These are phyloP conservation scores for Oryzias javanicus DNA, from an alignment of 2,113 vertebrate genomes.

Conservation along the genomic window DNA sequence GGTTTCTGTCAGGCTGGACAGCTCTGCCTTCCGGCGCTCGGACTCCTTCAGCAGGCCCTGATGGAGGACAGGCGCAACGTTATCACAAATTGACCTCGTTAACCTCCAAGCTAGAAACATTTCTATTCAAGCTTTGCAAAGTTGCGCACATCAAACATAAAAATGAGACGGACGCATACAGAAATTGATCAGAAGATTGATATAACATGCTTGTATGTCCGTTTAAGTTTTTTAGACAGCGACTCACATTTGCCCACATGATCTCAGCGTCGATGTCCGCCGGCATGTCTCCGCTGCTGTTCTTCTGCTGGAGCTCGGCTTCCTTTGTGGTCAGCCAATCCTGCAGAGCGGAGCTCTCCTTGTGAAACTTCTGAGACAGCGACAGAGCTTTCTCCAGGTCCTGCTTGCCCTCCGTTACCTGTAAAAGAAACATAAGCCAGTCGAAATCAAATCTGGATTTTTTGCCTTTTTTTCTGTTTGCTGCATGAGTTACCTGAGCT, in stretches of 20 bases:
- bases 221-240: background rate
- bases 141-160: too few relatives aligned
- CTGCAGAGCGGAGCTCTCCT: constrained; percentile 81
- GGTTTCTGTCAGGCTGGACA: constrained; percentile 84
- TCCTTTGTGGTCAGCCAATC: constrained; percentile 87
- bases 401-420: constrained; percentile 97
- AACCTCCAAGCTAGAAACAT: too few relatives aligned
- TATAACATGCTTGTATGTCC: background rate
- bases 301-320: constrained; percentile 84
- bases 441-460: too few relatives aligned
- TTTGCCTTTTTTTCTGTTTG: too few relatives aligned
- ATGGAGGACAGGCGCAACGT: background rate
- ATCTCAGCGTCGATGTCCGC: constrained; percentile 89
- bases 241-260: constrained; percentile 90
- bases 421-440: constrained; percentile 2
- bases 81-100: too few relatives aligned
- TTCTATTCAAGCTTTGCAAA: too few relatives aligned
- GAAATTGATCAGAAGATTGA: too few relatives aligned
- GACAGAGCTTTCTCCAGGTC: constrained; percentile 89
- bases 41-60: constrained; percentile 91
- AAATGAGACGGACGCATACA: too few relatives aligned
- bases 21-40: constrained; percentile 84
- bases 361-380: constrained; percentile 84
- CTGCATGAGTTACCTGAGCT: constrained; percentile 81
- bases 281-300: constrained; percentile 81